Base-by-base conservation (phyloP, 2,113 vertebrate species). In the Menidia beryllina region DNA sequence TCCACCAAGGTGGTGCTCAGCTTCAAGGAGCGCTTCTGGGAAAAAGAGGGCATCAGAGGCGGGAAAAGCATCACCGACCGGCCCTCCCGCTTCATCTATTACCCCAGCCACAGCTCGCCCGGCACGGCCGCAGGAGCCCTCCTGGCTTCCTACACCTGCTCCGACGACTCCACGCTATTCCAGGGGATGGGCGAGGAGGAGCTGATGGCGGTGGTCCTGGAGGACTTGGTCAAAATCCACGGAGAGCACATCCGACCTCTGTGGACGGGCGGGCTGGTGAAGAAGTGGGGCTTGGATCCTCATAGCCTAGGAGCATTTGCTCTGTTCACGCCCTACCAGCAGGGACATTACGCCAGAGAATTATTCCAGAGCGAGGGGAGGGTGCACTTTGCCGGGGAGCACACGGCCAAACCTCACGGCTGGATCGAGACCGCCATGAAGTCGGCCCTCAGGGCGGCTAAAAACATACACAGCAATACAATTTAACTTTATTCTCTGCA, bases 371-470 rank as follows among this genome's bases (percentile, higher is more conserved):
- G 63, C 0, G 94, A 96, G 60, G 91, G 90, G 0, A 70, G 88
- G 38, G 77, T 96, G 11, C 80, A 95, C 62, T 96, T 97, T 12
- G 94, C 95, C 0, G 95, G 95, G 0, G 96, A 97, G n/a, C 96
- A 97, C 56, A 47, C 94, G 0, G 86, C 90, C 0, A 84, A 81
- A 11, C 95, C 95, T 0, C 95, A 95, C 0, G 93, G 58, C 30
- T 97, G 96, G 96, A 94, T 95, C 0, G 96, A 97, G 43, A 94
- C 94, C 0, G 53, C 95, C 54, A 89, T 96, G 82, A 96, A 95
- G 64, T 93, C 96, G 0, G 95, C 94, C 0, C 0, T 96, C 24
- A 89, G 85, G 72, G 95, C 94, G 0, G 94, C 94, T 0, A 77
- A 47, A 26, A 90, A 92, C 52, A 94, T 96, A 3, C 93, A 96